Base-by-base conservation (phyloP, 2,113 vertebrate genomes). In the Cynoglossus semilaevis region DNA sequence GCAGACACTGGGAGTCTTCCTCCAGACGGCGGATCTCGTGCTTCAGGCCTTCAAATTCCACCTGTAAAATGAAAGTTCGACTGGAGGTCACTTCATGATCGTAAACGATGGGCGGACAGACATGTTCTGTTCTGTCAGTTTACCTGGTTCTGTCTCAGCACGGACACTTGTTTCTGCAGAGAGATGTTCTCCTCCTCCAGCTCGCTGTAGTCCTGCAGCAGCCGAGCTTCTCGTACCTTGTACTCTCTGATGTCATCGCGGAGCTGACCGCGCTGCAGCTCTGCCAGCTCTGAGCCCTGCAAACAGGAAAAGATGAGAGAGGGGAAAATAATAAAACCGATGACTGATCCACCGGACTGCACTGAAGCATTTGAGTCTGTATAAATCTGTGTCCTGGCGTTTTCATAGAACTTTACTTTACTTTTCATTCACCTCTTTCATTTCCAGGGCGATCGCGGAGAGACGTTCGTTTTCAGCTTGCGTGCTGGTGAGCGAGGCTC, bases 161-260 rank as follows among this genome's bases (percentile, higher is more conserved):
- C 87, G 51, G 95, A 99, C 47, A 98, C 96, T 89, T 99, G 96
- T 73, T 99, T 99, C 89, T 99, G 97, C 22, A 99, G 89, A 58
- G 93, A 93, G 83, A 99, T 99, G 88, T 99, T 99, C 88, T 99
- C 97, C 52, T 99, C 97, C 78, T 99, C 97, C 57, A 99, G 89
- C 81, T 99, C 97, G 0, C 94, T 94, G 86, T 93, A 97, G 89
- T 99, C 97, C 87, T 99, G 97, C 77, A 98, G 87, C 78, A 97
- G 86, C 13, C 96, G 94, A 2, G 94, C 82, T 86, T 99, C 97
- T 59, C 94, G 89, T 74, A 99, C 93, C 79, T 99, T 99, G 72
- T 94, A 98, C 63, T 99, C 96, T 67, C 97, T 93, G 75, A 99
- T 93, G 82, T 99, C 96, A 58, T 99, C 96, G 12, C 94, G 92